Percentiles rank a stretch among this genome's conserved stretches.
phyloP scores from a whole-genome alignment of 2,113 vertebrate species.

The Trematomus loennbergii region DNA sequence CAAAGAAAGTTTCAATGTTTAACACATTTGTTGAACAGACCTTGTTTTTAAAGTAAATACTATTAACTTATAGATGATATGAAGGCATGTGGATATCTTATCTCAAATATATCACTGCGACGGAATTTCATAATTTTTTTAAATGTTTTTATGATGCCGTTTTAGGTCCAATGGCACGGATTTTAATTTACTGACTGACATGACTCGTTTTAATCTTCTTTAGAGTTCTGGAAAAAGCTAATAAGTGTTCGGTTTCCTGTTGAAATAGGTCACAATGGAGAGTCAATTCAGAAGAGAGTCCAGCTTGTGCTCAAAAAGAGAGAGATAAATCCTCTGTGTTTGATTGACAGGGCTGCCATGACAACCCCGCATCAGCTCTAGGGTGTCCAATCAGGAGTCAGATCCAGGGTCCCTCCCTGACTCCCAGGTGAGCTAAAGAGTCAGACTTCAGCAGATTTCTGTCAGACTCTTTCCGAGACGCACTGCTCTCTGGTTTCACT shows the following conservation, averaged over 20 bases:
- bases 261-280: background rate
- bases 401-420: constrained; percentile 89
- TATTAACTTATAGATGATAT: too few species aligned
- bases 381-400: constrained; percentile 94
- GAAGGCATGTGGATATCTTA: background rate
- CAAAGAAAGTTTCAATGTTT: background rate
- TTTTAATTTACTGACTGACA: background rate
- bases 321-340: constrained; percentile 86
- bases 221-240: background rate
- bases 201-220: background rate
- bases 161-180: background rate
- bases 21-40: too few species aligned
- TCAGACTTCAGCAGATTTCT: constrained; percentile 87
- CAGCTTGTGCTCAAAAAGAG: constrained; percentile 70
- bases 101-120: background rate
- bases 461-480: constrained; percentile 13
- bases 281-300: background rate
- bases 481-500: constrained; percentile 40
- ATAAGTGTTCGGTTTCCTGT: background rate
- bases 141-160: background rate
- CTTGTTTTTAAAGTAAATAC: too few species aligned
- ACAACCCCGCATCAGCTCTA: constrained; percentile 90
- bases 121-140: too few species aligned
- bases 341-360: constrained; percentile 96
- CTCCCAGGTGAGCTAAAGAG: constrained; percentile 92